Base-by-base conservation (phyloP, 1,140 invertebrate species). In the Melitaea cinxia region DNA sequence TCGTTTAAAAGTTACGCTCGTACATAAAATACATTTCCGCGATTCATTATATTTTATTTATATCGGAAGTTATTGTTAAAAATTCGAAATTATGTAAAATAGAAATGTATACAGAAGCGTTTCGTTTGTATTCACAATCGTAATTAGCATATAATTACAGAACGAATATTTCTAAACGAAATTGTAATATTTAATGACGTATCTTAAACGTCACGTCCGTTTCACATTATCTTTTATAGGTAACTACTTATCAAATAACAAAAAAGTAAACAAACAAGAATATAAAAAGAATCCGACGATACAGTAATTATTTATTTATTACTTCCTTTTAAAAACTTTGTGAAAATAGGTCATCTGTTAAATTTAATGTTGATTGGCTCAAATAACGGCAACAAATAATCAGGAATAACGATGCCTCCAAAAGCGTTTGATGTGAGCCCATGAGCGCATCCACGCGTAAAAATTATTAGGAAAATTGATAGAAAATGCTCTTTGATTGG, bases 321-420 rank as follows among this genome's bases (percentile, higher is more conserved):
- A 65, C 50, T 65, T 65, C 62, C 47, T 56, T 49, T 17, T 14
- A 26, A 53, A 66, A 30, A 66, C 33, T 50, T 47, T 57, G 35
- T 53, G 15, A 72, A 75, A 78, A 74, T 42, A 75, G 64, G 76
- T 74, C 78, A 77, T 65, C 72, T 75, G 74, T 78, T 69, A 72
- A 72, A 75, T 70, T 76, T 70, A 39, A 73, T 57, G 70, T 70
- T 78, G 74, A 82, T 80, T 80, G 78, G 70, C 68, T 63, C 63
- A 73, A 76, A 78, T 75, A 80, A 80, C 68, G 73, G 71, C 57
- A 75, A 77, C 72, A 79, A 75, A 75, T 78, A 71, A 82, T 72
- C 67, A 64, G 72, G 69, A 77, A 80, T 80, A 80, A 78, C 78
- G 78, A 80, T 73, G 73, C 71, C 69, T 82, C 59, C 72, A 66